Conservation (phyloP, 2,113 vertebrate species). For the Phrynosoma platyrhinos region DNA sequence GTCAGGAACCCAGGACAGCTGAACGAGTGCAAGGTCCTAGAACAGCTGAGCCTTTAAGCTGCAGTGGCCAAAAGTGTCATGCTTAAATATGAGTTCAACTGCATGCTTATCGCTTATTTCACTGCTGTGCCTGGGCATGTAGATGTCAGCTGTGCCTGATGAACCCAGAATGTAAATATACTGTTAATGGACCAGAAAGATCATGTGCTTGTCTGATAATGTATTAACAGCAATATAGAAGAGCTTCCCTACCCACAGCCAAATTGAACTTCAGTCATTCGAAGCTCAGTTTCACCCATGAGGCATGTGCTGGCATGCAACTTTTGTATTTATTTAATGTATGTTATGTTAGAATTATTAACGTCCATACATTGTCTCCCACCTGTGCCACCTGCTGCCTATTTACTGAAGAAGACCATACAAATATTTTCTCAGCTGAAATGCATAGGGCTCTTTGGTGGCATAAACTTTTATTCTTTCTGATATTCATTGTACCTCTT, state of each 20-base stretch:
- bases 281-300: background rate
- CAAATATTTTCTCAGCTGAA: no score
- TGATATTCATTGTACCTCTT: no score
- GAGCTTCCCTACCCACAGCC: background rate
- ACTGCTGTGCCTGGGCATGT: background rate
- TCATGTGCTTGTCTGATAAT: background rate
- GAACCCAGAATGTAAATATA: background rate
- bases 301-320: no score
- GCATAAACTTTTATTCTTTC: no score
- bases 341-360: no score
- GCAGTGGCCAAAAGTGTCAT: background rate
- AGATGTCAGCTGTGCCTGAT: background rate
- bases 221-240: background rate
- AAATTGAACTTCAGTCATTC: background rate
- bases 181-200: background rate
- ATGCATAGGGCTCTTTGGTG: no score
- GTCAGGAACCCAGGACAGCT: slow-evolving; percentile 35
- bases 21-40: slow-evolving; percentile 2
- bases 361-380: no score
- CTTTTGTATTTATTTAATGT: no score
- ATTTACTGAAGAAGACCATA: no score
- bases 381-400: no score
- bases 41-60: slow-evolving; percentile 28
- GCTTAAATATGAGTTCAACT: slow-evolving; percentile 2
- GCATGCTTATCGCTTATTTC: slow-evolving; percentile 5